Conservation (phyloP, 2,888 invertebrate genomes). For the Pristionchus maxplancki region DNA sequence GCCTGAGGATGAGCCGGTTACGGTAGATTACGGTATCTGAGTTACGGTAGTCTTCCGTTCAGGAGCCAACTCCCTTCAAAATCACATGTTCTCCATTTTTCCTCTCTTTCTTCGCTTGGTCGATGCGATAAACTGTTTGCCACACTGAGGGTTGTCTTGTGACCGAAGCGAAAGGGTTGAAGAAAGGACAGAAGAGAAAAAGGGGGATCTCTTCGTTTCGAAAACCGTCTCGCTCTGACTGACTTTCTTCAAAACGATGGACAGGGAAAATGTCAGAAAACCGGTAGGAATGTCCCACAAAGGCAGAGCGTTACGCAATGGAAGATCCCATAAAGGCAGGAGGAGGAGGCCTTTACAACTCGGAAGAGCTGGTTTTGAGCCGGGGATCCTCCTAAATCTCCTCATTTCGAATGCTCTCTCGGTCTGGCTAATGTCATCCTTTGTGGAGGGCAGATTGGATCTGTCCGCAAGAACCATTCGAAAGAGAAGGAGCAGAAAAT, state of each 20-base stretch:
- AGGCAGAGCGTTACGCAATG: no score
- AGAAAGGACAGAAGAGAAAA: background rate
- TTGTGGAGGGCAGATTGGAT: background rate
- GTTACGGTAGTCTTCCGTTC: background rate
- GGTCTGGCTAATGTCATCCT: background rate
- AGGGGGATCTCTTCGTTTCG: background rate
- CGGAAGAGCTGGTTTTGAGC: no score
- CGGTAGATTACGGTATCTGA: background rate
- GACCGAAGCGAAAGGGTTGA: background rate
- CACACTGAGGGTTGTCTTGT: background rate
- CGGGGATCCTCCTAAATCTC: no score
- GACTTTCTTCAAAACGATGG: background rate
- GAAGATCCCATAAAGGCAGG: no score
- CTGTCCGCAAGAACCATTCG: background rate
- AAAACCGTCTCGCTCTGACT: no score
- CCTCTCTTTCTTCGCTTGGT: background rate
- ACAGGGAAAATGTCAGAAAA: background rate
- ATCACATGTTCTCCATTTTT: background rate
- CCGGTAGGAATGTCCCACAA: no score
- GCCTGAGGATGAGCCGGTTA: conserved; percentile 11
- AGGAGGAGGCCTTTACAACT: no score
- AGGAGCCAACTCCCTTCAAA: background rate
- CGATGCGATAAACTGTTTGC: conserved; percentile 24
- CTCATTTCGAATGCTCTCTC: background rate
- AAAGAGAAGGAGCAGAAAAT: background rate